phyloP scores from a whole-genome alignment of 1,140 invertebrate species.

The Teleopsis dalmanni region DNA sequence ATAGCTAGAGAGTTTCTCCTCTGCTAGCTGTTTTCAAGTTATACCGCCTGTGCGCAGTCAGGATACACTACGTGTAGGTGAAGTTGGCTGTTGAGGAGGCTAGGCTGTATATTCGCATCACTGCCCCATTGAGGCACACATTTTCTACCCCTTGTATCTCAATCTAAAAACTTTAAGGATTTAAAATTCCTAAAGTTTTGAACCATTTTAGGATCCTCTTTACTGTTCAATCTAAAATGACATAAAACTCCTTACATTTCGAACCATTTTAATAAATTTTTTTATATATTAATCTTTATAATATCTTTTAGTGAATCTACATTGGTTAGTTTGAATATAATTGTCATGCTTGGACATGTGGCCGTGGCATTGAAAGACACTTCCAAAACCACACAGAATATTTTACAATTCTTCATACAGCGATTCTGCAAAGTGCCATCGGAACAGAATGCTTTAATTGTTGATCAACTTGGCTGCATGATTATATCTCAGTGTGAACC shows the following conservation, averaged over 20 bases:
- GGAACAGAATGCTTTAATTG: slow-evolving; percentile 84
- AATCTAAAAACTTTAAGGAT: background rate
- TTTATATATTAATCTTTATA: background rate
- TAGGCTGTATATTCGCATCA: too few relatives aligned
- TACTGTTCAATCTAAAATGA: too few relatives aligned
- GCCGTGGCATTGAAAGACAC: slow-evolving; percentile 90
- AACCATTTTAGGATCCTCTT: too few relatives aligned
- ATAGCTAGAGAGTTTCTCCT: too few relatives aligned
- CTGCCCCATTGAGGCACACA: too few relatives aligned
- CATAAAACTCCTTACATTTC: too few relatives aligned
- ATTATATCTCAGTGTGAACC: slow-evolving; percentile 82
- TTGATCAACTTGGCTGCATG: slow-evolving; percentile 96
- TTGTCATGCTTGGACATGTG: slow-evolving; percentile 94
- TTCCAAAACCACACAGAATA: slow-evolving; percentile 87
- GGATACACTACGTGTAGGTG: too few relatives aligned
- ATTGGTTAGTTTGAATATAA: slow-evolving; percentile 91
- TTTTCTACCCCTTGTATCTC: too few relatives aligned
- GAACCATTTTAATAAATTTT: background rate
- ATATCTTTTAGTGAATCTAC: slow-evolving; percentile 63
- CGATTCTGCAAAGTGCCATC: slow-evolving; percentile 86
- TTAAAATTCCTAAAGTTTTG: too few relatives aligned
- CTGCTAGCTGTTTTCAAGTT: too few relatives aligned
- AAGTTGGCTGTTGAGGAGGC: too few relatives aligned
- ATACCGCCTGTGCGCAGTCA: too few relatives aligned
- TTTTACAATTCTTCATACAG: slow-evolving; percentile 95